Conservation (phyloP, 2,113 vertebrate species). For the Toxotes chatareus region DNA sequence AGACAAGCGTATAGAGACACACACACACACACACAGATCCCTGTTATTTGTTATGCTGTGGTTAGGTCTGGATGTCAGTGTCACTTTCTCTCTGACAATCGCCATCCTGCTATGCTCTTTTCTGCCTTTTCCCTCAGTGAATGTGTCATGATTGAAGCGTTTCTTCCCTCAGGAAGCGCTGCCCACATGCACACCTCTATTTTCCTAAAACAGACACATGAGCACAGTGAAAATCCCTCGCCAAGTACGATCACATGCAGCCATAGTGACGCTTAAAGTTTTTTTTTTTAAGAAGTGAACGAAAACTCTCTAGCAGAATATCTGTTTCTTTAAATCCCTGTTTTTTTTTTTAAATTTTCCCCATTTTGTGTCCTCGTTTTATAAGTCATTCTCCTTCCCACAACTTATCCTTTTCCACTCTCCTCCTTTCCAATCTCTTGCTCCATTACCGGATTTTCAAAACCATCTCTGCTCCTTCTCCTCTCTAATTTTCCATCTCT, state of each 20-base stretch:
- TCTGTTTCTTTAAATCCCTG: no score
- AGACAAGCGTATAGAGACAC: neutral
- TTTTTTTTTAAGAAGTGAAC: slow-evolving; percentile 29
- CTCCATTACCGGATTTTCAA: neutral
- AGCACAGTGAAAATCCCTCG: neutral
- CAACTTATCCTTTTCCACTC: neutral
- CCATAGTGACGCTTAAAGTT: neutral
- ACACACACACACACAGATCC: slow-evolving; percentile 3
- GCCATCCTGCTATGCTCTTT: slow-evolving; percentile 16
- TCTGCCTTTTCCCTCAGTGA: slow-evolving; percentile 38
- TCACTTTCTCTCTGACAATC: slow-evolving; percentile 55
- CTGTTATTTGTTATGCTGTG: slow-evolving; percentile 58
- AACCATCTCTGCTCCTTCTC: neutral
- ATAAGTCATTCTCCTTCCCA: neutral
- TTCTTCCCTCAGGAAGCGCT: neutral
- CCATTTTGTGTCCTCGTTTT: neutral
- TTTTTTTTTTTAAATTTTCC: neutral
- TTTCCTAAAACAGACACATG: slow-evolving; percentile 32
- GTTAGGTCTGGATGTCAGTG: slow-evolving; percentile 37
- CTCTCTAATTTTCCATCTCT: neutral
- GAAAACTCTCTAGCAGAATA: slow-evolving; percentile 13
- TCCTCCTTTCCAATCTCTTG: neutral
- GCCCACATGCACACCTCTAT: neutral
- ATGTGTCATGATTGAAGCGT: slow-evolving; percentile 12
- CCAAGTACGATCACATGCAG: slow-evolving; percentile 29